Evolutionary conservation across 2,113 vertebrate species (phyloP), one percentile per base, ranked within the genome.

Genomic region (Chinchilla lanigera): DNA sequence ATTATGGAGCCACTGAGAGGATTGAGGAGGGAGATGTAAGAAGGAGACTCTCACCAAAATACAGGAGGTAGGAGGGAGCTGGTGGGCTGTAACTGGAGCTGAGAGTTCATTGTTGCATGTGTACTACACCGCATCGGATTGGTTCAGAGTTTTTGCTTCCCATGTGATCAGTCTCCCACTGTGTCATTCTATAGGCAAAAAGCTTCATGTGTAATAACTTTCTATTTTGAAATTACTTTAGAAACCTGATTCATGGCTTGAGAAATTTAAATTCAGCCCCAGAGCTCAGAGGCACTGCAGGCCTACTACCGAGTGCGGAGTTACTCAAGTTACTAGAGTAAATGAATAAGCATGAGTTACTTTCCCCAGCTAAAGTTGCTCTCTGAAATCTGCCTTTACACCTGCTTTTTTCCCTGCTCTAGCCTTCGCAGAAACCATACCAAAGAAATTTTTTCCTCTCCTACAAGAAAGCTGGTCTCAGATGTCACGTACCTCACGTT

Each of bases 191-290:
- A n/a, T 52, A 20, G 41, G 11, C 38, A 92, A 60, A 93, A 93
- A 89, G 2, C 9, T 82, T 56, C 47, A 67, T 5, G 3, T 41
- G 44, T 75, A 75, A 52, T 47, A 5, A 52, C 58, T 9, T 2
- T 90, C 75, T 92, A 85, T 56, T 85, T 80, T 83, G 30, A 90
- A 96, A 67, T 86, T 83, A 56, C 75, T 35, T 54, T 75, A 47
- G 16, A 82, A 56, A 56, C 19, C 71, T 75, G 47, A 94, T 85
- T 86, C 44, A 77, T 63, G 16, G 78, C 82, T 89, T 95, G 28
- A 93, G 41, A 86, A 90, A 89, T 54, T 60, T 81, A 78, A 94
- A 81, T 69, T 80, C 61, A 67, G 38, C 14, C 50, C 54, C 54
- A 77, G 78, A 90, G 8, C 83, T 83, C 87, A 65, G 88, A 95